Evolutionary conservation across 2,888 invertebrate species (phyloP).

Genomic region (Asteroscopus sphinx): DNA sequence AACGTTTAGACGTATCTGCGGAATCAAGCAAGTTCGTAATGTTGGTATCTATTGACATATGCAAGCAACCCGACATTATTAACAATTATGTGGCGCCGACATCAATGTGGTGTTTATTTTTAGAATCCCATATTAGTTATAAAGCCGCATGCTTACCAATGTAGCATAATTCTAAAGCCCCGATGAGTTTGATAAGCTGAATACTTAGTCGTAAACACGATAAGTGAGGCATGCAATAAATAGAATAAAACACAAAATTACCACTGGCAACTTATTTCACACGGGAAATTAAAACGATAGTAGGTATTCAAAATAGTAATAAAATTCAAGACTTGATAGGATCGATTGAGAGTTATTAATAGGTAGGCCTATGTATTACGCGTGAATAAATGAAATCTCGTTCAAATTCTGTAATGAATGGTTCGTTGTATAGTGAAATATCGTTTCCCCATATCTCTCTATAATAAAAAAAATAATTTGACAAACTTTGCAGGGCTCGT

Average conservation of each 20-base stretch:
- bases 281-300: conserved; percentile 58
- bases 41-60: conserved; percentile 69
- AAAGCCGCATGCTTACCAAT: conserved; percentile 42
- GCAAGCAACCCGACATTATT: conserved; percentile 65
- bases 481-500: too few relatives aligned
- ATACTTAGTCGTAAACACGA: conserved; percentile 51
- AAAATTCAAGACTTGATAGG: conserved; percentile 54
- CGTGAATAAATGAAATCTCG: conserved; percentile 36
- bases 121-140: conserved; percentile 51
- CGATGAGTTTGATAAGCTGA: conserved; percentile 51
- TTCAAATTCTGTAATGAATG: conserved; percentile 25
- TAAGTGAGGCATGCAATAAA: conserved; percentile 43
- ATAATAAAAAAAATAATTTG: conserved; percentile 27
- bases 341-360: conserved; percentile 46
- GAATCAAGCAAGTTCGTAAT: conserved; percentile 50
- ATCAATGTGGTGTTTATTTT: conserved; percentile 65
- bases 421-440: conserved; percentile 35
- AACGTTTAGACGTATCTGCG: conserved; percentile 61
- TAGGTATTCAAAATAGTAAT: conserved; percentile 42
- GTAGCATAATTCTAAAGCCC: conserved; percentile 48
- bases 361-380: conserved; percentile 43
- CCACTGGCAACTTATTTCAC: conserved; percentile 58
- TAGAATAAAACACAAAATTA: conserved; percentile 54
- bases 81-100: conserved; percentile 79
- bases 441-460: conserved; percentile 30